phyloP scores from a whole-genome alignment of 2,888 invertebrate species.

The Petrophora chlorosata region DNA sequence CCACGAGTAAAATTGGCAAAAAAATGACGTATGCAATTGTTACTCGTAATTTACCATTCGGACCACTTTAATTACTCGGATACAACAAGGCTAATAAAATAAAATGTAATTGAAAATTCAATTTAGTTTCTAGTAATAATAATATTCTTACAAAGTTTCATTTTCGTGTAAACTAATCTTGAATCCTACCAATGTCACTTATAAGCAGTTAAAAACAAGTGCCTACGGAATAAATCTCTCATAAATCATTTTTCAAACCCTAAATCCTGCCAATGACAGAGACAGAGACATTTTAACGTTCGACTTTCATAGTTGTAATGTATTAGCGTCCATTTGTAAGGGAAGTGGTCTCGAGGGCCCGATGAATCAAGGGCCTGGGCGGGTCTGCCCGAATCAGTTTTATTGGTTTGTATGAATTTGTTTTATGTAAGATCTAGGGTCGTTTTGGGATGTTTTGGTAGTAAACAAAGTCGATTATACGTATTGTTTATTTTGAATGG shows the following conservation, averaged over 20 bases:
- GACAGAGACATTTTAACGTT: constrained; percentile 40
- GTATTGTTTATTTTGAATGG: not conserved
- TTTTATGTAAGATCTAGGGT: constrained; percentile 11
- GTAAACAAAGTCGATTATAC: not conserved
- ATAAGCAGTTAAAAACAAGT: not conserved
- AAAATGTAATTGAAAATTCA: too few relatives aligned
- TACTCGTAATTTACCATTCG: too few relatives aligned
- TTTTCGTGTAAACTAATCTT: too few relatives aligned
- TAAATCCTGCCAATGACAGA: constrained; percentile 34
- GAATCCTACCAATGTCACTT: too few relatives aligned
- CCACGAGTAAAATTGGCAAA: too few relatives aligned
- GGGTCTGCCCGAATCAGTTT: constrained; percentile 11
- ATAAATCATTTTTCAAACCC: constrained; percentile 21
- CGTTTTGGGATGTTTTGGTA: constrained; percentile 1
- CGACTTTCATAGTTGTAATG: constrained; percentile 41
- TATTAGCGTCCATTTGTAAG: constrained; percentile 39
- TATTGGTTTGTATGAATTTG: constrained; percentile 25
- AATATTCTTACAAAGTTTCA: too few relatives aligned
- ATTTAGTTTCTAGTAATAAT: too few relatives aligned
- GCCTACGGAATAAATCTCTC: constrained; percentile 9
- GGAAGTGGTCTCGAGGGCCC: constrained; percentile 38
- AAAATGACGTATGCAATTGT: too few relatives aligned
- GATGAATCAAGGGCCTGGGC: constrained; percentile 33
- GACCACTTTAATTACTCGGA: too few relatives aligned
- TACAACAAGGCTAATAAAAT: too few relatives aligned